Evolutionary conservation across 2,888 invertebrate species (phyloP).

Genomic region (Leptothorax acervorum): DNA sequence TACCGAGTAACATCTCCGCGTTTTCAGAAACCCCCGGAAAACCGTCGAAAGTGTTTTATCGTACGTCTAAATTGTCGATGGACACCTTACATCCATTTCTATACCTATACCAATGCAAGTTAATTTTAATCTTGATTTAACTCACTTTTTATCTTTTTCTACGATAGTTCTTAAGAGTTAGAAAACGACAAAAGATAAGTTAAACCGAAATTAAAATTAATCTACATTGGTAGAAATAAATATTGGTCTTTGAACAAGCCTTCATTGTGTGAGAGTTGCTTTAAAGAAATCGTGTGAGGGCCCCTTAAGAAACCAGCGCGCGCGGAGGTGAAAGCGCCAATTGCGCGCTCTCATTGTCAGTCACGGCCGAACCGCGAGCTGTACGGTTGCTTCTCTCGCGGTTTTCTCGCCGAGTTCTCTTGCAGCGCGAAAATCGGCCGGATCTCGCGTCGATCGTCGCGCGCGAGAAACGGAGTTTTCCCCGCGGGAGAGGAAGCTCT

Average conservation of each 20-base stretch:
- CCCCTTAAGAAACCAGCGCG: constrained; percentile 51
- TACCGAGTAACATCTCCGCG: not conserved
- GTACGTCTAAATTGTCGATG: not conserved
- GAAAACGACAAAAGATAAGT: no score
- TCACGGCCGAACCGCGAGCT: constrained; percentile 83
- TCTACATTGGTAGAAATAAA: no score
- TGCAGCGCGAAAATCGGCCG: not conserved
- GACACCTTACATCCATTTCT: no score
- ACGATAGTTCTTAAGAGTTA: no score
- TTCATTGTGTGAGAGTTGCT: constrained; percentile 9
- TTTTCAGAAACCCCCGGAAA: not conserved
- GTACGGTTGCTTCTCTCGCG: constrained; percentile 47
- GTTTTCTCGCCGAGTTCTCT: not conserved
- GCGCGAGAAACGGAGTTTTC: not conserved
- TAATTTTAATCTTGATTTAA: no score
- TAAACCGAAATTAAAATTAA: no score
- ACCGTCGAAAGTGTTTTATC: not conserved
- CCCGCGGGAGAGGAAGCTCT: not conserved
- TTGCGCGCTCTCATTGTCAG: constrained; percentile 82
- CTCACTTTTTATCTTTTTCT: no score
- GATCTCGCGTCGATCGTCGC: not conserved
- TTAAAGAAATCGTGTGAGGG: constrained; percentile 44
- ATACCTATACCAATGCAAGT: no score
- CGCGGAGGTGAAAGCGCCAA: constrained; percentile 83
- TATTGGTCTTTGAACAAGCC: not conserved